Percentiles rank a stretch among this genome's conserved stretches.
Conservation (phyloP, 2,113 vertebrate species). For the Mellivora capensis region DNA sequence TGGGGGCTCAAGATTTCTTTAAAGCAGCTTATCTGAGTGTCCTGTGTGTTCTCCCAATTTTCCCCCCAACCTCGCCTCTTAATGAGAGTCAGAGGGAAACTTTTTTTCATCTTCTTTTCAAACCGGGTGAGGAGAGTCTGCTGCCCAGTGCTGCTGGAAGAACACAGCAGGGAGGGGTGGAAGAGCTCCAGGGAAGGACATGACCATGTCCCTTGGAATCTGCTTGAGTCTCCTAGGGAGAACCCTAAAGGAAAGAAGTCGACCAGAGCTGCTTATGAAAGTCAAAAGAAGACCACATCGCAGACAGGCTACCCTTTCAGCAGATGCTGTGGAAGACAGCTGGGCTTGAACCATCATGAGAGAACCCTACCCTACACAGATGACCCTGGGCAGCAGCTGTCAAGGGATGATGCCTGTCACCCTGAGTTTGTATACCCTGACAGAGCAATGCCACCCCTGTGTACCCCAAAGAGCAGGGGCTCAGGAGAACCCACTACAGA, state of each 20-base stretch:
- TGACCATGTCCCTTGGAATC: not conserved
- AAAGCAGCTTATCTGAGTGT: not conserved
- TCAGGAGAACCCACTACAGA: not conserved
- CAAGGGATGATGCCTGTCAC: not conserved
- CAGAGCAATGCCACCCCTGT: not conserved
- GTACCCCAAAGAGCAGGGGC: not conserved
- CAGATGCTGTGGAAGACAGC: not conserved
- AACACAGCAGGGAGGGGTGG: not conserved
- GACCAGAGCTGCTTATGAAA: not conserved
- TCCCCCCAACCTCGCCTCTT: not conserved
- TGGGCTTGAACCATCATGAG: not conserved
- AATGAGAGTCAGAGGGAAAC: not conserved
- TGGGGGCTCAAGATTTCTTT: not conserved
- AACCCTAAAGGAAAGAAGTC: not conserved
- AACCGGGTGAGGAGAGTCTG: not conserved
- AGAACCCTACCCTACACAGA: not conserved
- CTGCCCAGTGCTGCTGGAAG: not conserved
- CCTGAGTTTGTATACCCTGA: not conserved
- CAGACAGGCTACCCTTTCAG: not conserved
- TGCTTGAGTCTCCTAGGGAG: not conserved
- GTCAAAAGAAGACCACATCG: not conserved
- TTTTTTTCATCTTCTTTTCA: not conserved
- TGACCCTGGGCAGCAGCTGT: not conserved
- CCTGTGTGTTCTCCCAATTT: not conserved
- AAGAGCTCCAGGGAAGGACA: not conserved